These are phyloP conservation scores for Solea senegalensis DNA, from an alignment of 2,113 vertebrate species.

Conservation along the genomic window DNA sequence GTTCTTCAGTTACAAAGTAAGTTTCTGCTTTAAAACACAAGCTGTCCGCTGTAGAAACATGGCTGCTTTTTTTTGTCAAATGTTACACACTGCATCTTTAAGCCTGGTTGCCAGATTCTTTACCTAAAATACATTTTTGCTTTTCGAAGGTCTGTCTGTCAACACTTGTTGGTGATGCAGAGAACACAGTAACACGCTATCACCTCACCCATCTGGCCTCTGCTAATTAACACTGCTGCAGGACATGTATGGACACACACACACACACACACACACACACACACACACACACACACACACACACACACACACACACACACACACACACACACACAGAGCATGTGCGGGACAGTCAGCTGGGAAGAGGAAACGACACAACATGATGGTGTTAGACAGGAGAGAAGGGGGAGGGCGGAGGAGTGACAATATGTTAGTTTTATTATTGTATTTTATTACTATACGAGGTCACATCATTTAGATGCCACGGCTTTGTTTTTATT, in stretches of 20 bases:
- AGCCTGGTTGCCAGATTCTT: neutral
- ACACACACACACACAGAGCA: conserved; percentile 15
- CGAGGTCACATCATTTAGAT: no score
- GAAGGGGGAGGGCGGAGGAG: no score
- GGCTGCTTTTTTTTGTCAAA: neutral
- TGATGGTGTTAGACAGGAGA: neutral
- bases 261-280: conserved; percentile 22
- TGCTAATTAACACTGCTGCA: conserved; percentile 70
- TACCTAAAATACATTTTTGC: no score
- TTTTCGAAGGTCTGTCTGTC: conserved; percentile 20
- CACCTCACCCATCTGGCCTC: conserved; percentile 70
- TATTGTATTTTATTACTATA: no score
- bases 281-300: conserved; percentile 21
- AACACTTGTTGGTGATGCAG: conserved; percentile 33
- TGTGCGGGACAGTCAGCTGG: neutral
- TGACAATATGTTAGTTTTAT: no score
- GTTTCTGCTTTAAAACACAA: no score
- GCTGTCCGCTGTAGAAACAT: no score
- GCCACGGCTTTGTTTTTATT: no score
- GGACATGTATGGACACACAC: neutral
- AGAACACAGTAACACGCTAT: conserved; percentile 46
- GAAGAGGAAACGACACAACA: neutral
- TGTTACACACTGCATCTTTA: neutral
- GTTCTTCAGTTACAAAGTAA: no score
- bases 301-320: conserved; percentile 13